Base-by-base conservation (phyloP, 2,113 vertebrate genomes). In the Colossoma macropomum region DNA sequence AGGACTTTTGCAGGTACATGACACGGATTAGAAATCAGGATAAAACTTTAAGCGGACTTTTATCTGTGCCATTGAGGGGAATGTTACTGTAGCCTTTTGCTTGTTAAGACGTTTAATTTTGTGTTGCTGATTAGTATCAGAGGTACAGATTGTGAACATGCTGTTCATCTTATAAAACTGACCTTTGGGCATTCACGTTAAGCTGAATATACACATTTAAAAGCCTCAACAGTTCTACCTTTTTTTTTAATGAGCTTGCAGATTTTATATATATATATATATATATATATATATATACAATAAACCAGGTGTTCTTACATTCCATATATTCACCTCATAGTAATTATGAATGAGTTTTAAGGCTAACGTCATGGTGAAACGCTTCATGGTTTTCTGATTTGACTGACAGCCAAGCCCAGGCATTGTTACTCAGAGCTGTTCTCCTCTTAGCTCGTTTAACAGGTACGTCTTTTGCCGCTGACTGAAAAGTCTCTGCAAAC, bases 51-150 rank as follows among this genome's bases (percentile, higher is more conserved):
- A 28, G 52, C 65, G 41, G 56, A 73, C 28, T 54, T 30, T 1
- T 68, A 32, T 73, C 38, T 4, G 15, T 79, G 77, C 78, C 87
- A 77, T 85, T 83, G 84, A 73, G 52, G 63, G 75, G 80, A 65
- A 75, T 84, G 9, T 86, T 76, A 88, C 86, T 89, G 85, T 87
- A 87, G 84, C 80, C 69, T 75, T 79, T 65, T 85, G 72, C 50
- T 60, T 69, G 56, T 71, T 75, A 68, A 60, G 15, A 74, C n/a
- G 62, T 80, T 50, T 54, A 69, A 75, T 25, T 72, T 87, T 81
- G n/a, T 25, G 68, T 80, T 72, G 11, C 83, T 32, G 65, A 80
- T 65, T 71, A 41, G 41, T 63, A 54, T 25, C 52, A 45, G 19
- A 25, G 34, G 34, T 80, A 60, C 23, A 83, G 68, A 79, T 45